Conservation (phyloP, 2,888 invertebrate genomes). For the Perizoma affinitatum region DNA sequence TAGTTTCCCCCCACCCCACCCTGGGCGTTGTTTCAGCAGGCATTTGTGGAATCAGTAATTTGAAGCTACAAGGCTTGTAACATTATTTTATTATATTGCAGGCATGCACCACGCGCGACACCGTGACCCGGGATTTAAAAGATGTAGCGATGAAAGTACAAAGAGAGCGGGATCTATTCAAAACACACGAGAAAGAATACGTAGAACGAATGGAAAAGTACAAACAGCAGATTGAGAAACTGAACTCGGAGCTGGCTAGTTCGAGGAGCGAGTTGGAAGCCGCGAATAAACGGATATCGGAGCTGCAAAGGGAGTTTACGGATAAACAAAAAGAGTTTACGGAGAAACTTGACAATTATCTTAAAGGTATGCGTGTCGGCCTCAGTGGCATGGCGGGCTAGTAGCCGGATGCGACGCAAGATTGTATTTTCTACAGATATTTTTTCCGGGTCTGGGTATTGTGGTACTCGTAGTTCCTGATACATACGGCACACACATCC, state of each 20-base stretch:
- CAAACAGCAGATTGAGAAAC: conserved; percentile 78
- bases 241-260: conserved; percentile 73
- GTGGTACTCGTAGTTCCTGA: no score
- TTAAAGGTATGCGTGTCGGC: conserved; percentile 56
- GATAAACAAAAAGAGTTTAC: conserved; percentile 81
- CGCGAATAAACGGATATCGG: conserved; percentile 82
- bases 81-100: conserved; percentile 50
- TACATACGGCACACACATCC: no score
- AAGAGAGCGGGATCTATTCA: conserved; percentile 67
- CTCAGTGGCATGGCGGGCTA: no score
- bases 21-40: no score
- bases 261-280: conserved; percentile 81
- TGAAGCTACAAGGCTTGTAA: no score
- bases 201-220: conserved; percentile 78
- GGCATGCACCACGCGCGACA: conserved; percentile 85
- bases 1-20: no score
- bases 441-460: no score
- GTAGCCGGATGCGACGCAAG: no score
- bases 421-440: no score
- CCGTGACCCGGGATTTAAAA: conserved; percentile 82
- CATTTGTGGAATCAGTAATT: no score
- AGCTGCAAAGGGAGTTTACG: conserved; percentile 79
- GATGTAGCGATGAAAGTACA: conserved; percentile 73
- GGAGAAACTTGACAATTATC: conserved; percentile 70
- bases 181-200: conserved; percentile 71